Evolutionary conservation across 2,113 vertebrate genomes (phyloP), one percentile per base, ranked within the genome.

Genomic region (Taxidea taxus): DNA sequence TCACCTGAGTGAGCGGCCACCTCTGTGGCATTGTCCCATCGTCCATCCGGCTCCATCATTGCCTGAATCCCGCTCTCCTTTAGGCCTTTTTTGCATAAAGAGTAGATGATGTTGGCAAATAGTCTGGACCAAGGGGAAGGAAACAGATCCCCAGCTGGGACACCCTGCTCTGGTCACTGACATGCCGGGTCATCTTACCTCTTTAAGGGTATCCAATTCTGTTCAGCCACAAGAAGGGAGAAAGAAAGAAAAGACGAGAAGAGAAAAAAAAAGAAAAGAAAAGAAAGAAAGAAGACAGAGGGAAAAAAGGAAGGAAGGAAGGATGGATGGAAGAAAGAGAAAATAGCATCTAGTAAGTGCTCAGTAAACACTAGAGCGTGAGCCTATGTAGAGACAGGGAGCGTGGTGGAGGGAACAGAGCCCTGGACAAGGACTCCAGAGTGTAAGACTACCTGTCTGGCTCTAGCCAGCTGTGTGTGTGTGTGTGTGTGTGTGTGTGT

Each of bases 221-320:
- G 15, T 81, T 20, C 34, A 34, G 75, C n/a, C 14, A 51, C 58
- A 80, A 62, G 60, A 6, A 58, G 56, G 56, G 21, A 25, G 21
- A 12, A 60, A 29, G 25, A 10, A 27, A 27, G 25, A 13, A 2
- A 31, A 51, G 51, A 51, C n/a, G 51, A 51, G 51, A 54, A 54
- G 0, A 27, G 74, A 56, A 7, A 8, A 0, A 8, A 8, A 21
- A 7, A 29, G 0, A 13, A 12, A 62, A 14, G 12, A 3, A 10
- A 23, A 10, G 3, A 25, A 25, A 58, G 8, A 25, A n/a, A n/a
- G n/a, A n/a, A n/a, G n/a, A n/a, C n/a, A n/a, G n/a, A n/a, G n/a
- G n/a, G n/a, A n/a, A n/a, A n/a, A 25, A 74, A 60, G 58, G 10
- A 60, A 62, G 60, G 5, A 62, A 31, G 27, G 27, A 62, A 6